phyloP scores from a whole-genome alignment of 2,797 vertebrate genomes.

The Anabas testudineus region DNA sequence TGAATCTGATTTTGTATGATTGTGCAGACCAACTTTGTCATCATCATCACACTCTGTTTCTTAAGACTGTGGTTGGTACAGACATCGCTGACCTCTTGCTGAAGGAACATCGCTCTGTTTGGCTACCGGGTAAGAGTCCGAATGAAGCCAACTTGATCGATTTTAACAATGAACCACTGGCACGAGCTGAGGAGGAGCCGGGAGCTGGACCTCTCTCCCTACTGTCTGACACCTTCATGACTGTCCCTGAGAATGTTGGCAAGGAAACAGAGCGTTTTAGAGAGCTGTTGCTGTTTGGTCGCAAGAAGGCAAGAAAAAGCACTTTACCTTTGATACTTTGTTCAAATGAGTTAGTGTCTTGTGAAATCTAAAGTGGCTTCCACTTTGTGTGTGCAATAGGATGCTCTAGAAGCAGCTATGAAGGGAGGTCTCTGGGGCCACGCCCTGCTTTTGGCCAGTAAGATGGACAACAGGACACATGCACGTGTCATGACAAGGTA shows the following conservation, averaged over 20 bases:
- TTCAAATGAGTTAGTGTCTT: not conserved
- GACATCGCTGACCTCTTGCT: constrained; percentile 95
- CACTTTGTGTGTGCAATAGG: constrained; percentile 77
- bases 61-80: constrained; percentile 95
- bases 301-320: constrained; percentile 88
- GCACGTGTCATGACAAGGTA: constrained; percentile 98
- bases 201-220: constrained; percentile 93
- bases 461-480: constrained; percentile 98
- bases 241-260: constrained; percentile 83
- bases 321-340: not conserved
- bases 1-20: not conserved
- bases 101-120: constrained; percentile 93
- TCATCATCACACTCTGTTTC: not conserved
- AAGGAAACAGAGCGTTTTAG: constrained; percentile 95
- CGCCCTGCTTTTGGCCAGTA: constrained; percentile 94
- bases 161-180: constrained; percentile 93
- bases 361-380: not conserved
- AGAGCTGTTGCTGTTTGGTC: constrained; percentile 94
- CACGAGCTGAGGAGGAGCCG: constrained; percentile 89
- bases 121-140: constrained; percentile 97
- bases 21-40: not conserved
- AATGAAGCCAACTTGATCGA: constrained; percentile 98
- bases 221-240: constrained; percentile 89
- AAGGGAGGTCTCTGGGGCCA: constrained; percentile 98
- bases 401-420: constrained; percentile 98